Evolutionary conservation across 2,888 invertebrate genomes (phyloP).

Genomic region (Sphaerophoria taeniata): DNA sequence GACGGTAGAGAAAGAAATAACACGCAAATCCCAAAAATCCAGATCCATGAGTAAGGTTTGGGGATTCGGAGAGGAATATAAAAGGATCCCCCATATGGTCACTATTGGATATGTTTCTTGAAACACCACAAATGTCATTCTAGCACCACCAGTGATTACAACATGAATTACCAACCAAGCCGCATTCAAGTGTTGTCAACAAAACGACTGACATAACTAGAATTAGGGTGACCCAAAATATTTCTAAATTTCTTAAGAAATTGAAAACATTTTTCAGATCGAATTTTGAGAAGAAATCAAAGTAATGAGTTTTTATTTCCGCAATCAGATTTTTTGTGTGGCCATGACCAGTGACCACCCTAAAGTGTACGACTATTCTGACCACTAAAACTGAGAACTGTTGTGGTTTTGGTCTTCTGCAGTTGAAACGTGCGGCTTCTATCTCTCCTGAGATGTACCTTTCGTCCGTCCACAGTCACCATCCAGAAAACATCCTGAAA

Average conservation of each 20-base stretch:
- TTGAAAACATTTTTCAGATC: no score
- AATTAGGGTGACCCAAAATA: no score
- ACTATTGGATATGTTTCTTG: no score
- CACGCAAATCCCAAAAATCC: conserved; percentile 52
- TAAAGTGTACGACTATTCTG: no score
- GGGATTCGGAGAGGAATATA: conserved; percentile 29
- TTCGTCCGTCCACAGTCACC: neutral
- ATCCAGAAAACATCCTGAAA: conserved; percentile 56
- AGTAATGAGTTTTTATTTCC: no score
- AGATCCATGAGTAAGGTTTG: neutral
- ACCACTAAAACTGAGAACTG: neutral
- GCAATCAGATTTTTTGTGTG: no score
- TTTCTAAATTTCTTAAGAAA: no score
- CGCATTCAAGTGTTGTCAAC: conserved; percentile 72
- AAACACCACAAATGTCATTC: no score
- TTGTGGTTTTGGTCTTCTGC: conserved; percentile 30
- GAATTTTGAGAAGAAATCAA: no score
- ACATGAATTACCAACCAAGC: conserved; percentile 69
- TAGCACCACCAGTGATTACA: conserved; percentile 69
- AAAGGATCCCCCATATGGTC: neutral
- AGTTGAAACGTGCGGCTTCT: conserved; percentile 53
- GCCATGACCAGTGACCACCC: no score
- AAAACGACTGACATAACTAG: conserved; percentile 1
- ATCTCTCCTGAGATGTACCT: conserved; percentile 51
- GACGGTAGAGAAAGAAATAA: conserved; percentile 35